phyloP scores from a whole-genome alignment of 1,140 invertebrate genomes.

The Ceratosolen fusciceps region DNA sequence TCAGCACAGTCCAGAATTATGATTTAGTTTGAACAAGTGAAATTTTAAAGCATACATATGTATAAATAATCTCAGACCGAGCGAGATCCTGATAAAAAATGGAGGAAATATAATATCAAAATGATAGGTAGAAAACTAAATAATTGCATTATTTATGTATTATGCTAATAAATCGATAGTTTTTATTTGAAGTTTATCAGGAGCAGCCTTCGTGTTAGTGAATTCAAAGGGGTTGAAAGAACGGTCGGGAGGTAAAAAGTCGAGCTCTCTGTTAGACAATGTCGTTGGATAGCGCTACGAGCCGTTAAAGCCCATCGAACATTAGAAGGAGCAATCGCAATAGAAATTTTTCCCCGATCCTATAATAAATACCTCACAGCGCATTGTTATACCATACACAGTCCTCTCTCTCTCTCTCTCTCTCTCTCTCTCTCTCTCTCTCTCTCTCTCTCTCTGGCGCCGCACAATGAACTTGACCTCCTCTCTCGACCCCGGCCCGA shows the following conservation, averaged over 20 bases:
- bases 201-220: no score
- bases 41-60: background rate
- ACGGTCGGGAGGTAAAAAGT: background rate
- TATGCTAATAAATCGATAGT: no score
- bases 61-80: background rate
- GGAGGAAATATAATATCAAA: background rate
- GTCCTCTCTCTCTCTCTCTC: no score
- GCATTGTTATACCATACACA: conserved; percentile 20
- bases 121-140: background rate
- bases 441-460: conserved; percentile 5
- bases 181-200: no score
- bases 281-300: background rate
- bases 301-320: background rate
- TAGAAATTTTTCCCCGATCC: background rate
- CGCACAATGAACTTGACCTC: conserved; percentile 13
- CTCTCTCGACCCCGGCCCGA: background rate
- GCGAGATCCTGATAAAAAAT: background rate
- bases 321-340: background rate
- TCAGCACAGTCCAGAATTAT: no score
- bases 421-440: no score
- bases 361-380: conserved; percentile 20
- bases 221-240: background rate
- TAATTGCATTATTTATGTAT: no score
- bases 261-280: background rate
- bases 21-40: no score